Conservation (phyloP, 2,797 vertebrate species). For the Leuciscus waleckii region DNA sequence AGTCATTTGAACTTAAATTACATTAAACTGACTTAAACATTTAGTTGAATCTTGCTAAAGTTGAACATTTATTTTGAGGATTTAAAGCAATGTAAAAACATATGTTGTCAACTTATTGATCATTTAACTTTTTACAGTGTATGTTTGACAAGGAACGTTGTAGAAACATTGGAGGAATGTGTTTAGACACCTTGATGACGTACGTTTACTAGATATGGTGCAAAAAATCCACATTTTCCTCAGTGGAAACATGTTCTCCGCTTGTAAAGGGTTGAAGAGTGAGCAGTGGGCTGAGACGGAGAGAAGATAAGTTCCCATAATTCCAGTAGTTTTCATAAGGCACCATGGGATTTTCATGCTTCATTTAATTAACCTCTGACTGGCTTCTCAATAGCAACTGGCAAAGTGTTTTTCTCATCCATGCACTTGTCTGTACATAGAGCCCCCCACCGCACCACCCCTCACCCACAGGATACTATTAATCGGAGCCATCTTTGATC, state of each 20-base stretch:
- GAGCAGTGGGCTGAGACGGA: constrained; percentile 5
- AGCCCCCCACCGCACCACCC: constrained; percentile 32
- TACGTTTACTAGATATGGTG: neutral
- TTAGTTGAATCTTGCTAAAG: no score
- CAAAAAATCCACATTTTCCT: neutral
- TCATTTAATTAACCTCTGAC: constrained; percentile 64
- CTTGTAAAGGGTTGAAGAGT: neutral
- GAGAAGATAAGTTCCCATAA: constrained; percentile 14
- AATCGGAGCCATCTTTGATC: constrained; percentile 73
- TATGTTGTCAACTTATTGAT: no score
- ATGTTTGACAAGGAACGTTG: neutral
- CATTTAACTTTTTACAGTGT: no score
- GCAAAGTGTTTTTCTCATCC: constrained; percentile 50
- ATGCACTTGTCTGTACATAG: constrained; percentile 45
- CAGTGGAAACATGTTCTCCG: constrained; percentile 5
- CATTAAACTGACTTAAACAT: no score
- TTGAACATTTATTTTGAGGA: no score
- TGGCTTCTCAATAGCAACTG: constrained; percentile 60
- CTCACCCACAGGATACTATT: constrained; percentile 65
- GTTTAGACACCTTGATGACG: neutral
- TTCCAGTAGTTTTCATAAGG: constrained; percentile 40
- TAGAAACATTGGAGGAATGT: neutral
- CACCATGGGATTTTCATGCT: constrained; percentile 51
- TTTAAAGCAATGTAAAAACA: no score
- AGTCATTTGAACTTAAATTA: no score